Evolutionary conservation across 2,797 vertebrate species (phyloP), one percentile per base, ranked within the genome.

Genomic region (Pseudomugil tenellus): DNA sequence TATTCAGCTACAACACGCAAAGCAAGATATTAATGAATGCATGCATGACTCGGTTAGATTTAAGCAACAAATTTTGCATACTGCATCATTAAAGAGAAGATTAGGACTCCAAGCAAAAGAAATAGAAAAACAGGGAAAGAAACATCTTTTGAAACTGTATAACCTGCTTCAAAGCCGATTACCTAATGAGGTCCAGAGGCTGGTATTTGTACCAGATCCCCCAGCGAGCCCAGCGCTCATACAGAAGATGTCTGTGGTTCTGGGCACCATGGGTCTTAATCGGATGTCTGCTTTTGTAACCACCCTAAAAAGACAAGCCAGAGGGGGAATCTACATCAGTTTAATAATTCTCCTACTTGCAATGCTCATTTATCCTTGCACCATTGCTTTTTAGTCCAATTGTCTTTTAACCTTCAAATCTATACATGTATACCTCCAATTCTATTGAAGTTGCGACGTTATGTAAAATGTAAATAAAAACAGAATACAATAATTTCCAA

Each of bases 131-230:
- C 2, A 37, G 12, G 48, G 14, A 29, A 13, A 29, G 29, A 58
- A 59, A 41, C 12, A 72, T 63, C 34, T 48, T 2, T 14, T 35
- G 37, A 25, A 58, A 32, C 52, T 41, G 52, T 39, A 58, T 60
- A 4, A 23, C 31, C 52, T 53, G 58, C 51, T 32, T 48, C 23
- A 61, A 59, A 63, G 60, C 37, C 69, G 57, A 68, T 80, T 92
- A 99, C 98, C 98, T 97, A 92, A 99, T 99, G 87, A 99, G 95
- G 87, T 99, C 98, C 48, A 99, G 92, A 54, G 98, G 98, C 48
- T 99, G 98, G 84, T 99, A 98, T 84, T 99, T 99, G 90, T 98
- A 99, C 98, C 98, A 99, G 89, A 99, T 98, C 10, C 98, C 98
- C 98, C 98, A 99, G 58, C 97, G 96, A 64, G 98, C 98, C 98